These are phyloP conservation scores for Drosophila flavopinicola DNA, from an alignment of 2,888 invertebrate genomes.

Conservation along the genomic window DNA sequence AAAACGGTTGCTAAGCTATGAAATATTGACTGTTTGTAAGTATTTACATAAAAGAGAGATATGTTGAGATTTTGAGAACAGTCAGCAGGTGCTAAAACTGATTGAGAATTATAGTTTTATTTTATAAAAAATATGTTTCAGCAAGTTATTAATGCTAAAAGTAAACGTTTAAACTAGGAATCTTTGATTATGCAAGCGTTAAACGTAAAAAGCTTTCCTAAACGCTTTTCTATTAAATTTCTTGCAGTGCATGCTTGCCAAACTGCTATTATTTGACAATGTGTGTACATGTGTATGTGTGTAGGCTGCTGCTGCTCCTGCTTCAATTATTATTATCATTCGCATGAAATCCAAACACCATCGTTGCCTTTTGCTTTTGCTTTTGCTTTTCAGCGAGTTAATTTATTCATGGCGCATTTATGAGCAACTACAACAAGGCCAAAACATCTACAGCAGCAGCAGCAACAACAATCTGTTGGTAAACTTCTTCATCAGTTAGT, in stretches of 20 bases:
- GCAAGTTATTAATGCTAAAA: background rate
- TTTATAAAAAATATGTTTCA: too few relatives aligned
- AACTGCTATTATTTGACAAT: constrained; percentile 49
- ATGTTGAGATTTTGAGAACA: too few relatives aligned
- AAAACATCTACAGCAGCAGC: constrained; percentile 23
- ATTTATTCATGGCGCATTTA: constrained; percentile 78
- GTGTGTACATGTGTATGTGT: constrained; percentile 24
- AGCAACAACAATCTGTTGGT: constrained; percentile 43
- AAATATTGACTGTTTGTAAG: background rate
- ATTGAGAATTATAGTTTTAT: too few relatives aligned
- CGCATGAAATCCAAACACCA: constrained; percentile 66
- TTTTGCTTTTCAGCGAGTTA: constrained; percentile 64
- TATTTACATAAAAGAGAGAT: background rate
- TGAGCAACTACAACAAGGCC: constrained; percentile 63
- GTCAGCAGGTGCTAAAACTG: too few relatives aligned
- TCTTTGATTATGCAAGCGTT: background rate
- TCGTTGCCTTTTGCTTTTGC: constrained; percentile 51
- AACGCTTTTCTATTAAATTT: constrained; percentile 22
- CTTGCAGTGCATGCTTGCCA: constrained; percentile 39
- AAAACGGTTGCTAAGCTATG: constrained; percentile 44
- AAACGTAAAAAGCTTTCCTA: background rate
- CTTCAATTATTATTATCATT: constrained; percentile 77
- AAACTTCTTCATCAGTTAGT: constrained; percentile 71
- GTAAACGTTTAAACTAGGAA: background rate
- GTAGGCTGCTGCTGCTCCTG: constrained; percentile 28